A percentile compares a stretch with the other conserved stretches of the same genome.
These are phyloP conservation scores for Chiloscyllium punctatum DNA, from an alignment of 2,797 vertebrate species.

Conservation along the genomic window DNA sequence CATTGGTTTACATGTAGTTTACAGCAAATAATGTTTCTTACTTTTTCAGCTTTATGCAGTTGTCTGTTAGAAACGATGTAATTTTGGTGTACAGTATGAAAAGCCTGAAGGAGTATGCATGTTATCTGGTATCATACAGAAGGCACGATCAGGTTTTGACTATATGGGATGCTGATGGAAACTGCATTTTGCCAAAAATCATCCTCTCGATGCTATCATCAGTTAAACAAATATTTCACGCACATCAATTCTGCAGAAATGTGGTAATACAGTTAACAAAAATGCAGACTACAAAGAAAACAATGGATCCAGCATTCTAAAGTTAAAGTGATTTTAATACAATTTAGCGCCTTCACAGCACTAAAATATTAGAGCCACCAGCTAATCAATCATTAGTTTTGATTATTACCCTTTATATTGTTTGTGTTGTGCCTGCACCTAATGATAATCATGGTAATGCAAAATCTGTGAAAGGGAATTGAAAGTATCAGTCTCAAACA, in stretches of 20 bases:
- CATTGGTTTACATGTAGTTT: background rate
- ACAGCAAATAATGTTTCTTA: background rate
- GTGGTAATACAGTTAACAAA: background rate
- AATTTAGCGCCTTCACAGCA: background rate
- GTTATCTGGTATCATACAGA: background rate
- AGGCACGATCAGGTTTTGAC: background rate
- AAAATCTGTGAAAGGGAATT: constrained; percentile 9
- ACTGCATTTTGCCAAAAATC: background rate
- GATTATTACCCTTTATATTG: background rate
- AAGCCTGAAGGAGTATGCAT: background rate
- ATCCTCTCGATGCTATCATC: background rate
- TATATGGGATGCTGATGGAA: background rate
- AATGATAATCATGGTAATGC: background rate
- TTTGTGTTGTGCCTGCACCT: constrained; percentile 5
- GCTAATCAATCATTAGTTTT: background rate
- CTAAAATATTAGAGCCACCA: background rate
- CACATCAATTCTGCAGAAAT: background rate
- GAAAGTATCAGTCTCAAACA: background rate
- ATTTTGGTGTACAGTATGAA: background rate
- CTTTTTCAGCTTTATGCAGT: background rate
- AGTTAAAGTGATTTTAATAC: background rate
- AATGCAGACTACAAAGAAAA: background rate
- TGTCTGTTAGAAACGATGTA: background rate
- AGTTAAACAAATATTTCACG: background rate
- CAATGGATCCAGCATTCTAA: background rate